Conservation (phyloP, 1,140 invertebrate genomes). For the Psilanteris sp. region DNA sequence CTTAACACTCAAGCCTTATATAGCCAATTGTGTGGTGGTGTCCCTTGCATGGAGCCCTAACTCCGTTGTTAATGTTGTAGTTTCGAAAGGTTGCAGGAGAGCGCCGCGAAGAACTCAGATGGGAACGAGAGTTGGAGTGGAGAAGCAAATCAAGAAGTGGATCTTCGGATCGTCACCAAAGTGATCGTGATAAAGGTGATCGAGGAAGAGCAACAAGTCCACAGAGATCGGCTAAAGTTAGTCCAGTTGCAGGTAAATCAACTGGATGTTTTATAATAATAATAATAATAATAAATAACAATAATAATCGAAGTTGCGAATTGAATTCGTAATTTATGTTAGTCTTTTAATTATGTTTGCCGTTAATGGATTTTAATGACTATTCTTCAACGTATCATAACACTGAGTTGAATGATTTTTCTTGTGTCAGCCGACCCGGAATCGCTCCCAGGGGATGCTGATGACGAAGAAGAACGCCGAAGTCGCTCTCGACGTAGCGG, state of each 20-base stretch:
- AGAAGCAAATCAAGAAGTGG: constrained; percentile 77
- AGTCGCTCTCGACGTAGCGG: constrained; percentile 67
- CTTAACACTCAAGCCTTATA: constrained; percentile 51
- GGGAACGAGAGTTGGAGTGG: constrained; percentile 80
- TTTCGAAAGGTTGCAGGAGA: constrained; percentile 82
- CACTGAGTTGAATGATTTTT: too few species aligned
- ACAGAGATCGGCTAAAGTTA: constrained; percentile 65
- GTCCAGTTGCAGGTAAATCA: constrained; percentile 51
- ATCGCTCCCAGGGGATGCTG: constrained; percentile 54
- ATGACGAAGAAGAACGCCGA: constrained; percentile 73
- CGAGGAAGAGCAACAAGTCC: constrained; percentile 71
- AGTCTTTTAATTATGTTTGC: too few species aligned
- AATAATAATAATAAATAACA: too few species aligned
- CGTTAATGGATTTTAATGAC: too few species aligned
- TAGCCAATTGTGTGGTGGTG: constrained; percentile 74
- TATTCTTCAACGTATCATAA: too few species aligned
- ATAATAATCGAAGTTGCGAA: too few species aligned
- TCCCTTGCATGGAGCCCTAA: constrained; percentile 73
- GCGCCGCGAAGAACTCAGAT: constrained; percentile 77
- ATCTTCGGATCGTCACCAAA: constrained; percentile 73
- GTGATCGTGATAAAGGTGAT: constrained; percentile 57
- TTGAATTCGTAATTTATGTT: too few species aligned
- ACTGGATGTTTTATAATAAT: too few species aligned
- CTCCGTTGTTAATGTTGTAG: constrained; percentile 78
- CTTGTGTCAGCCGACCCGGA: constrained; percentile 43